Conservation (phyloP, 2,113 vertebrate species). For the Piliocolobus tephrosceles region DNA sequence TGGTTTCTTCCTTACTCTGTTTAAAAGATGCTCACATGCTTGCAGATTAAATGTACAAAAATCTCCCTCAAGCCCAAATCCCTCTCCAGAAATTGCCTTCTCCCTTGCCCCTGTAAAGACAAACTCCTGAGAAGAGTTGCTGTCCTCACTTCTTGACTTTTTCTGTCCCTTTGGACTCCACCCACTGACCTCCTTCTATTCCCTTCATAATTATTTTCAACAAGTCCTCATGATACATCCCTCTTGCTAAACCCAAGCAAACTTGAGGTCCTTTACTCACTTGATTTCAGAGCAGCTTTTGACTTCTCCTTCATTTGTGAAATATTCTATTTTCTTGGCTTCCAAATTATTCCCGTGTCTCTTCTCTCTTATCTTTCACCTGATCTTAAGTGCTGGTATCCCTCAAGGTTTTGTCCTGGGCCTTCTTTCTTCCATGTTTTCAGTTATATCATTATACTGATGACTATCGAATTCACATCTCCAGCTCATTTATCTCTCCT, state of each 20-base stretch:
- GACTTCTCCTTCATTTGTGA: background rate
- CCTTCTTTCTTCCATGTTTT: background rate
- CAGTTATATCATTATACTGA: background rate
- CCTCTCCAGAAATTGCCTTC: background rate
- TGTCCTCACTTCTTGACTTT: background rate
- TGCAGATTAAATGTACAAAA: background rate
- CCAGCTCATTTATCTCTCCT: background rate
- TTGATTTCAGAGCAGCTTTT: background rate
- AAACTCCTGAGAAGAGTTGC: background rate
- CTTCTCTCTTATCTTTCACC: background rate
- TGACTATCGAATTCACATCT: background rate
- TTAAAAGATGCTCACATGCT: background rate
- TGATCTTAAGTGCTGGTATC: background rate
- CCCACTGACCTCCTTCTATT: background rate
- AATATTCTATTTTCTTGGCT: background rate
- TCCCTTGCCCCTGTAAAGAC: background rate
- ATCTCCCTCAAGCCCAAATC: background rate
- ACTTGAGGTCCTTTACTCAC: background rate
- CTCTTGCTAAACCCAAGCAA: background rate
- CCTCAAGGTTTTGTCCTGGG: background rate
- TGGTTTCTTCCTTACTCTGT: background rate
- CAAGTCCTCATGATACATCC: background rate
- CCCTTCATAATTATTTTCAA: background rate
- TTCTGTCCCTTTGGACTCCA: background rate
- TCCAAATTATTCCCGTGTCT: background rate